Evolutionary conservation across 2,888 invertebrate genomes (phyloP), one percentile per base, ranked within the genome.

Genomic region (Acanthosepion lycidas): DNA sequence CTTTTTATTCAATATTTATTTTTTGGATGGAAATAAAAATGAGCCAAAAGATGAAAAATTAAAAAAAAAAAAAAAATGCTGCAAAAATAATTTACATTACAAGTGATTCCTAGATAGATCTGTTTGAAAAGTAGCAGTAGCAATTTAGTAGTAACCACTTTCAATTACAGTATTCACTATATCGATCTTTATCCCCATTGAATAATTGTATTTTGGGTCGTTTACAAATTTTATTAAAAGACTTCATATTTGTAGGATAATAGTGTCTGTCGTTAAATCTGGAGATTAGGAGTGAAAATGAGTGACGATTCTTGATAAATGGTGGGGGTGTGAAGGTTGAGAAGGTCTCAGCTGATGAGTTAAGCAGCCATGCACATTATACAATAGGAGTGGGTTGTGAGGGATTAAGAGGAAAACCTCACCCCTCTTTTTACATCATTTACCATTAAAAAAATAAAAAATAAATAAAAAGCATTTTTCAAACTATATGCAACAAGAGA

Each of bases 111-210:
- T 33, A 78, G n/a, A n/a, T n/a, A n/a, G 42, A 42, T 78, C n/a
- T 33, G n/a, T 78, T 78, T 59, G 59, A 59, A 59, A 78, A n/a
- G n/a, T 78, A 78, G 78, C n/a, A n/a, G 78, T n/a, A 8, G 12
- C 78, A 78, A n/a, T 78, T 78, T 78, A 78, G 78, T 78, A 78
- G 78, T 78, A 78, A 78, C n/a, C 78, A 78, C n/a, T 78, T 78
- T n/a, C 78, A n/a, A 33, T 78, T 9, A 78, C 64, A 64, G 51
- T 51, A 51, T 78, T 78, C 78, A n/a, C 18, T 78, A 33, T 15
- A 78, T 78, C 78, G 78, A 78, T 78, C 78, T 78, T 78, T 78
- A 59, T 59, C 59, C 23, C 59, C 55, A 12, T 33, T 78, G 33
- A 78, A 78, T n/a, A 23, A 64, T 64, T 64, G 23, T 23, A 78